Conservation (phyloP, 2,113 vertebrate species). For the Pygoscelis adeliae region DNA sequence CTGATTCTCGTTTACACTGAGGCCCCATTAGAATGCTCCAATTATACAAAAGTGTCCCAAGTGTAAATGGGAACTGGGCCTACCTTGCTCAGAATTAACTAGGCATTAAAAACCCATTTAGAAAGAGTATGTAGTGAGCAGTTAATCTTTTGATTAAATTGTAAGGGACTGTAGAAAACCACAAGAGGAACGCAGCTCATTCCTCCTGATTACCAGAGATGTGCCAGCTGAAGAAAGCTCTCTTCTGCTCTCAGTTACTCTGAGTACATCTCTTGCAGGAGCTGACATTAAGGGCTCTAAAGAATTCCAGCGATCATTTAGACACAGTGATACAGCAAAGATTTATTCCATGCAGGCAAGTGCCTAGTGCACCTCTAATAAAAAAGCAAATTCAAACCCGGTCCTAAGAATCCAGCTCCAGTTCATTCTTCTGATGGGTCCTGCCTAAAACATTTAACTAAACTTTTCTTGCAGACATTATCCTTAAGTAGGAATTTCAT, state of each 20-base stretch:
- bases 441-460: background rate
- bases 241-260: background rate
- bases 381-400: background rate
- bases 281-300: background rate
- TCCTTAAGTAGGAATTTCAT: background rate
- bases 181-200: background rate
- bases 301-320: background rate
- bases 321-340: background rate
- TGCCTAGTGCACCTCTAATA: background rate
- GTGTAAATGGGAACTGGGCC: background rate
- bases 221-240: background rate
- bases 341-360: background rate
- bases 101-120: constrained; percentile 53
- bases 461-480: background rate
- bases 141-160: constrained; percentile 37
- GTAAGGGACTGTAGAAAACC: constrained; percentile 31
- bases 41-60: constrained; percentile 9
- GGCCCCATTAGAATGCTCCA: background rate
- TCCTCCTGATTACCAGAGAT: constrained; percentile 10
- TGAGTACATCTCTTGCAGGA: background rate
- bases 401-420: background rate
- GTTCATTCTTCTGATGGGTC: background rate
- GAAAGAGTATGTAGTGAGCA: background rate
- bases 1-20: constrained; percentile 7
- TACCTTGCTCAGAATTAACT: constrained; percentile 50